Conservation (phyloP, 1,140 invertebrate genomes). For the Lordiphosa collinella region DNA sequence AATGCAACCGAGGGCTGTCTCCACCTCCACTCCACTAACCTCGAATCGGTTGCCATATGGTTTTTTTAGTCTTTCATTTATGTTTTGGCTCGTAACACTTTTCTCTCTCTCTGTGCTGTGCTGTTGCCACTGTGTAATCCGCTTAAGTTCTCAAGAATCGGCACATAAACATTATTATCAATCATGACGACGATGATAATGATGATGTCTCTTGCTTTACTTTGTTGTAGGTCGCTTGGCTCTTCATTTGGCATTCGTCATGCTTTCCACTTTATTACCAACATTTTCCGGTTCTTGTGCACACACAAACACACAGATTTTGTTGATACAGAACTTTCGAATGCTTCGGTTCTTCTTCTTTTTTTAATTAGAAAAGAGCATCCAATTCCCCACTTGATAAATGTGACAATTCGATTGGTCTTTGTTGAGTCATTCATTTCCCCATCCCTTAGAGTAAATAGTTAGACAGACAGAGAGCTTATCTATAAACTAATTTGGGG, state of each 20-base stretch:
- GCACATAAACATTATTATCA: slow-evolving; percentile 58
- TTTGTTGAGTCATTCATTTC: slow-evolving; percentile 17
- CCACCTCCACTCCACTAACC: slow-evolving; percentile 52
- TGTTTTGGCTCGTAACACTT: slow-evolving; percentile 63
- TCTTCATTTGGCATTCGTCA: slow-evolving; percentile 45
- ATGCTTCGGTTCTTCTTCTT: too few relatives aligned
- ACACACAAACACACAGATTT: background rate
- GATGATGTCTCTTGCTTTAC: slow-evolving; percentile 17
- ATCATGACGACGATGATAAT: slow-evolving; percentile 1
- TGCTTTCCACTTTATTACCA: slow-evolving; percentile 62
- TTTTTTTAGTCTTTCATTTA: slow-evolving; percentile 26
- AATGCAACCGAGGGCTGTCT: slow-evolving; percentile 39
- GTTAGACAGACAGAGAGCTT: slow-evolving; percentile 25
- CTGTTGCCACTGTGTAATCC: slow-evolving; percentile 41
- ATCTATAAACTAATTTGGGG: slow-evolving; percentile 30
- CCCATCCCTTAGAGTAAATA: slow-evolving; percentile 3
- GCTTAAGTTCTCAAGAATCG: slow-evolving; percentile 71
- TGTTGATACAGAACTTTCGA: slow-evolving; percentile 2
- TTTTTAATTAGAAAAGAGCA: slow-evolving; percentile 59
- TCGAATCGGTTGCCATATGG: slow-evolving; percentile 50
- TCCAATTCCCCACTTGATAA: slow-evolving; percentile 43
- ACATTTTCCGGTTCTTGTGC: slow-evolving; percentile 40
- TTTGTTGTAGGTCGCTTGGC: slow-evolving; percentile 32
- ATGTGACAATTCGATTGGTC: slow-evolving; percentile 13
- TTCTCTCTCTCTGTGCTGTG: slow-evolving; percentile 27